Percentiles rank a stretch among this genome's conserved stretches.
phyloP scores from a whole-genome alignment of 2,797 vertebrate species.

The Lepilemur ruficaudatus region DNA sequence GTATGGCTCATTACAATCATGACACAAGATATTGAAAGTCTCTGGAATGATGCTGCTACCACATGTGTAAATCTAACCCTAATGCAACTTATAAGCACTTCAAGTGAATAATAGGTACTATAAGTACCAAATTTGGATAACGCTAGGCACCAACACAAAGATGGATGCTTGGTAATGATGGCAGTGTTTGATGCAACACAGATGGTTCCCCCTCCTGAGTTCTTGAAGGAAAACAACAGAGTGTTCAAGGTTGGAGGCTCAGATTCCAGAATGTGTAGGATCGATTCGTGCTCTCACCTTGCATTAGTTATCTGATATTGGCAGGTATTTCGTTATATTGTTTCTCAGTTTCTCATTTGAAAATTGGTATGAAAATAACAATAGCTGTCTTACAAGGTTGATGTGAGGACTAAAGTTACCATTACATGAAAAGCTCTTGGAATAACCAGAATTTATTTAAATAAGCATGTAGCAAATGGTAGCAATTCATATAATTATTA shows the following conservation, averaged over 20 bases:
- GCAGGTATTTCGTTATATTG: not conserved
- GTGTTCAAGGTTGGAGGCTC: not conserved
- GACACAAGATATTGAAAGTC: not conserved
- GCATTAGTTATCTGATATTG: not conserved
- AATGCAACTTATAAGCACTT: not conserved
- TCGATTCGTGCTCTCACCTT: not conserved
- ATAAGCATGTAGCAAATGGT: not conserved
- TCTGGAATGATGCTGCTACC: not conserved
- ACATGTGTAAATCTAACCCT: not conserved
- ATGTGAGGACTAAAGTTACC: not conserved
- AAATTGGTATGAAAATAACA: not conserved
- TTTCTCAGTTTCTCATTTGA: not conserved
- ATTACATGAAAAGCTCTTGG: not conserved
- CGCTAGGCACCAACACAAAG: not conserved
- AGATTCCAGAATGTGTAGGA: not conserved
- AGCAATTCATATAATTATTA: not conserved
- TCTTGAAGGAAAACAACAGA: not conserved
- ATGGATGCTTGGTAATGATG: not conserved
- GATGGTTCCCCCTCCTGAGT: not conserved
- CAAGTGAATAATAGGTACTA: slow-evolving; percentile 21
- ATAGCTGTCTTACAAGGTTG: not conserved
- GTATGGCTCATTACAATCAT: not conserved
- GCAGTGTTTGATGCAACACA: not conserved
- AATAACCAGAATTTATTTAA: not conserved
- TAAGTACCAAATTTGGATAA: not conserved